phyloP scores from a whole-genome alignment of 2,888 invertebrate species.

The Heliconius sara region DNA sequence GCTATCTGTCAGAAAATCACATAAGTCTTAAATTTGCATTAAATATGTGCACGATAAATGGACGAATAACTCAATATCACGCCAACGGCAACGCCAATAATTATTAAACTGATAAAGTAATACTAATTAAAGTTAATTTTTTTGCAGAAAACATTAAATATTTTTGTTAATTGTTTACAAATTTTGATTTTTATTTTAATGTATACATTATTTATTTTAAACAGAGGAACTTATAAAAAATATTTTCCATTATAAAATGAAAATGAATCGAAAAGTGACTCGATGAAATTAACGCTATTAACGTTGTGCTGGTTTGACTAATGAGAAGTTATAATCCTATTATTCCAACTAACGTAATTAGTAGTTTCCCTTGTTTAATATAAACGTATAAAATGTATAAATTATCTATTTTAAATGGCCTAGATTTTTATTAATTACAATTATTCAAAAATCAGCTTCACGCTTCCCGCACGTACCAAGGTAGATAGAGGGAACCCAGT shows the following conservation, averaged over 20 bases:
- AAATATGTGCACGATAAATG: too few species aligned
- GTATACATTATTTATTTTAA: neutral
- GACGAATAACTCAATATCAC: too few species aligned
- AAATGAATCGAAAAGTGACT: neutral
- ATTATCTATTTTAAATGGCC: neutral
- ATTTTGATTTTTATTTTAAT: too few species aligned
- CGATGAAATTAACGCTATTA: neutral
- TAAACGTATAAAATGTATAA: neutral
- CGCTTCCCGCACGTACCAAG: too few species aligned
- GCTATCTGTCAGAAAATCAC: too few species aligned
- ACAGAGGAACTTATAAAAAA: neutral
- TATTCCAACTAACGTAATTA: neutral
- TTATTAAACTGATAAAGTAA: neutral
- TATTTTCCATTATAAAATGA: neutral
- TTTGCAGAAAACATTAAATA: neutral
- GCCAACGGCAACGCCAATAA: too few species aligned
- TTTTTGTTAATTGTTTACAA: neutral
- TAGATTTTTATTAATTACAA: neutral
- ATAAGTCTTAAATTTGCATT: too few species aligned
- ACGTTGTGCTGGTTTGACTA: neutral
- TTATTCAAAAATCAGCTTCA: too few species aligned
- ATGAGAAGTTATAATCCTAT: slow-evolving; percentile 4
- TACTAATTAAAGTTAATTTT: neutral
- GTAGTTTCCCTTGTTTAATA: neutral
- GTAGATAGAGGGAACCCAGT: too few species aligned